Evolutionary conservation across 2,797 vertebrate species (phyloP).

Genomic region (Lepilemur ruficaudatus): DNA sequence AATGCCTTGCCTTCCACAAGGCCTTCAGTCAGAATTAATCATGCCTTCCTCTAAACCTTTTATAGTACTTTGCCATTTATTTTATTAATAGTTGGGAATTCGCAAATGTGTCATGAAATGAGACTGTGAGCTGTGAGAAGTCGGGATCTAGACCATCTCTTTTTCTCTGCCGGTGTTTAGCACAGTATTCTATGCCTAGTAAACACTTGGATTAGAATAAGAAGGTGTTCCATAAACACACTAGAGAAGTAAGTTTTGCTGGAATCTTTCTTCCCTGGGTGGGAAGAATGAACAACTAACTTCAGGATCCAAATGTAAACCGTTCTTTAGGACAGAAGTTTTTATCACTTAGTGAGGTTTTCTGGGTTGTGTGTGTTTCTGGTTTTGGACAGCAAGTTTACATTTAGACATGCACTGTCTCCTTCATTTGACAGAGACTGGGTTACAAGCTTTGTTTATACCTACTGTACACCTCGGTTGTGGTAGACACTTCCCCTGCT

Average conservation of each 20-base stretch:
- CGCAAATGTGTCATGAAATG: neutral
- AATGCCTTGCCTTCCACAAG: neutral
- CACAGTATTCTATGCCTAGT: neutral
- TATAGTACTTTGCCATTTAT: neutral
- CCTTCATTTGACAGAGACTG: neutral
- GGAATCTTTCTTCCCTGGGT: neutral
- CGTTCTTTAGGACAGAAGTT: neutral
- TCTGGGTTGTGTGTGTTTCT: neutral
- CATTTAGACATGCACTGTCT: neutral
- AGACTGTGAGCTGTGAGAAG: neutral
- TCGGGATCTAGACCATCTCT: neutral
- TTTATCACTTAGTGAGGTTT: neutral
- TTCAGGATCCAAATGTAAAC: neutral
- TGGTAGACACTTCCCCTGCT: neutral
- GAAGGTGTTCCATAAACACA: neutral
- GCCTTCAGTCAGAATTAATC: neutral
- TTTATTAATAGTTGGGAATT: neutral
- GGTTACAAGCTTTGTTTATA: neutral
- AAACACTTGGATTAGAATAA: neutral
- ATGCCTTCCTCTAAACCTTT: neutral
- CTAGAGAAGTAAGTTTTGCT: neutral
- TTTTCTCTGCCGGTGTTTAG: neutral
- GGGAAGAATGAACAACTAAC: neutral
- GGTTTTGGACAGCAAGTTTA: neutral
- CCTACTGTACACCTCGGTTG: neutral